Conservation (phyloP, 2,797 vertebrate genomes). For the Molossus molossus region DNA sequence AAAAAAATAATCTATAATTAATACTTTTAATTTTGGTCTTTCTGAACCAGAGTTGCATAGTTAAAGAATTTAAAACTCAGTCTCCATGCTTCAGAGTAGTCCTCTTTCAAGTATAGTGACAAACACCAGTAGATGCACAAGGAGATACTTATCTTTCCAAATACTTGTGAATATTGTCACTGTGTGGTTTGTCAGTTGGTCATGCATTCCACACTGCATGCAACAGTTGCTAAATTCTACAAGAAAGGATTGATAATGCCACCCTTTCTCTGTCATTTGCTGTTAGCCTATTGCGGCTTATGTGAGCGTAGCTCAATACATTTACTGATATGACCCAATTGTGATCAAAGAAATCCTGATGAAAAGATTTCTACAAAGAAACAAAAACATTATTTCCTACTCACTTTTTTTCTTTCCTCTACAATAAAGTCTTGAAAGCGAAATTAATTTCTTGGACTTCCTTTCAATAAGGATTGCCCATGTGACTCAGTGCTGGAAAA, state of each 20-base stretch:
- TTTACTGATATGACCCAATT: not conserved
- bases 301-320: not conserved
- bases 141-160: not conserved
- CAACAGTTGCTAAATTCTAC: not conserved
- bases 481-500: not conserved
- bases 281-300: not conserved
- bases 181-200: not conserved
- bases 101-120: not conserved
- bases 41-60: slow-evolving; percentile 12
- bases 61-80: slow-evolving; percentile 22
- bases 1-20: not conserved
- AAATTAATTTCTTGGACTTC: not conserved
- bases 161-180: not conserved
- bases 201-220: not conserved
- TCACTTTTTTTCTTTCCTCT: not conserved
- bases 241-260: not conserved
- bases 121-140: not conserved
- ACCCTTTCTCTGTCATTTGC: not conserved
- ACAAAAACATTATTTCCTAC: not conserved
- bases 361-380: slow-evolving; percentile 1
- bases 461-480: not conserved
- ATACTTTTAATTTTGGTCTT: slow-evolving; percentile 21
- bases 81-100: not conserved
- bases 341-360: not conserved
- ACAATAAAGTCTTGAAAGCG: not conserved